These are phyloP conservation scores for Mesocricetus auratus DNA, from an alignment of 2,113 vertebrate species.

Conservation along the genomic window DNA sequence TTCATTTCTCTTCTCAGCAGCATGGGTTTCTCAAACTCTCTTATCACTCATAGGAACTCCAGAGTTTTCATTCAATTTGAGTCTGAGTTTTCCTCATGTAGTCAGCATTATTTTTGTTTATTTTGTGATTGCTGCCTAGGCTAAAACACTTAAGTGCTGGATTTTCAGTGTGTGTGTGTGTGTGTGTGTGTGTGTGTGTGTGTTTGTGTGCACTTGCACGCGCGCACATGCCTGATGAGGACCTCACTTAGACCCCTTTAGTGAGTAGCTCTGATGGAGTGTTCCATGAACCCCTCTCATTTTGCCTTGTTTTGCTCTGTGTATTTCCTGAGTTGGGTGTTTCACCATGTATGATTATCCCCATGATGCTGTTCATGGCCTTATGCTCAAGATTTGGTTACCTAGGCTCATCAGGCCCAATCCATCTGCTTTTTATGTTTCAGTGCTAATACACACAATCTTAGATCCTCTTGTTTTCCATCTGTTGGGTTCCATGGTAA, in stretches of 20 bases:
- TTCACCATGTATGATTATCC: constrained; percentile 25
- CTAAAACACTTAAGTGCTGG: not conserved
- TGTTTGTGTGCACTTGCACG: not conserved
- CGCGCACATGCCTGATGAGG: not conserved
- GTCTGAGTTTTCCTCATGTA: not conserved
- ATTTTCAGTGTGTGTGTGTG: not conserved
- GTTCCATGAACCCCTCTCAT: not conserved
- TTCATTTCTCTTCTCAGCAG: not conserved
- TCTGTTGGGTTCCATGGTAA: constrained; percentile 12
- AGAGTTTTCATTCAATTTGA: not conserved
- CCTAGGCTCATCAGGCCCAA: not conserved
- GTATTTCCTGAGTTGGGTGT: not conserved
- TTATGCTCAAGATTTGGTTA: not conserved
- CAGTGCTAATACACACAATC: constrained; percentile 17
- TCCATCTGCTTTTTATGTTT: constrained; percentile 29
- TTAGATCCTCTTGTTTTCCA: constrained; percentile 39
- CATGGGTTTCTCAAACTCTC: not conserved
- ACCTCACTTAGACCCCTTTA: not conserved
- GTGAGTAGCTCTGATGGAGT: not conserved
- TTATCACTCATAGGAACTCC: not conserved
- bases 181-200: not conserved
- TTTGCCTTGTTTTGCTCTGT: not conserved
- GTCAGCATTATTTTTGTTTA: not conserved
- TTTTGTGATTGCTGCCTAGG: not conserved
- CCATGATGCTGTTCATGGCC: not conserved